Evolutionary conservation across 2,888 invertebrate genomes (phyloP).

Genomic region (Abrostola tripartita): DNA sequence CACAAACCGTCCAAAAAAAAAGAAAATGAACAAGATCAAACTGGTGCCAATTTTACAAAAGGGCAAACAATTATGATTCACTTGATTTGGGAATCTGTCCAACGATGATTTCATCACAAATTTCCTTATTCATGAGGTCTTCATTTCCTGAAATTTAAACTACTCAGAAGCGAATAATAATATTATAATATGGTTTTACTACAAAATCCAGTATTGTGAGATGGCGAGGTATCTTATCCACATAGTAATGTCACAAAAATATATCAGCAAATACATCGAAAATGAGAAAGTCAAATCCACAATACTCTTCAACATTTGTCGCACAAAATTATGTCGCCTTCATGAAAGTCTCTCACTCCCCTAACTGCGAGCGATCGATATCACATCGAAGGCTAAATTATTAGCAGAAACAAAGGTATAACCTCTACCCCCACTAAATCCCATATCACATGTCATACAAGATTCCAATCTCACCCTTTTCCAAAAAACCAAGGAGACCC

Average conservation of each 20-base stretch:
- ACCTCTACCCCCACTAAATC: slow-evolving; percentile 41
- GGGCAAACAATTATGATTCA: slow-evolving; percentile 53
- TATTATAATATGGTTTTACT: background rate
- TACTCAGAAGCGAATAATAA: too few relatives aligned
- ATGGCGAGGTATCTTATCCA: background rate
- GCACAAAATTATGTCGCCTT: slow-evolving; percentile 19
- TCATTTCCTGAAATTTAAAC: too few relatives aligned
- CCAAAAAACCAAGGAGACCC: slow-evolving; percentile 60
- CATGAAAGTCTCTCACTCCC: slow-evolving; percentile 4
- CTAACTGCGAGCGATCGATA: slow-evolving; percentile 30
- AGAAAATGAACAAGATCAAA: slow-evolving; percentile 50
- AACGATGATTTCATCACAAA: slow-evolving; percentile 47
- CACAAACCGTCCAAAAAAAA: slow-evolving; percentile 40
- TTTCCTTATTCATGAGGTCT: slow-evolving; percentile 13
- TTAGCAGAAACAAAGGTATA: slow-evolving; percentile 39
- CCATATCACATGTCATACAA: slow-evolving; percentile 54
- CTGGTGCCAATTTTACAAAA: slow-evolving; percentile 56
- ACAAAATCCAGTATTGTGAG: background rate
- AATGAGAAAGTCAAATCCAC: background rate
- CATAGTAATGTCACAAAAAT: slow-evolving; percentile 2
- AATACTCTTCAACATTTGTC: slow-evolving; percentile 5
- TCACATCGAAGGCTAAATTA: slow-evolving; percentile 44
- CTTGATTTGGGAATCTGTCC: slow-evolving; percentile 50
- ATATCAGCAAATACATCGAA: background rate
- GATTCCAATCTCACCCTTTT: slow-evolving; percentile 61